Base-by-base conservation (phyloP, 2,797 vertebrate genomes). In the Paguma larvata region DNA sequence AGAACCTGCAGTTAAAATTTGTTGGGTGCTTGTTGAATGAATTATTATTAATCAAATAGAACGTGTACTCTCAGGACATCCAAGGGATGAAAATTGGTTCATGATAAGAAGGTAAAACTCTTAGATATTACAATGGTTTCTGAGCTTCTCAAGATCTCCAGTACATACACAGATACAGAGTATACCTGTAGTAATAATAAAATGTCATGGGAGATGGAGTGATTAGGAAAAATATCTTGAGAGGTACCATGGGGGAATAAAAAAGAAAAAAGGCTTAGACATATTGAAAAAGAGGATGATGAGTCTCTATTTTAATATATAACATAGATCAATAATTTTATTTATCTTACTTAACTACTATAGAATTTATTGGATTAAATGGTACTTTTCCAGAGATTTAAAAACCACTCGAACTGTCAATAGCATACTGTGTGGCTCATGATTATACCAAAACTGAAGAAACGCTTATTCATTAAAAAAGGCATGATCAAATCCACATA, bases 401-500 rank as follows among this genome's bases (percentile, higher is more conserved):
- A 94, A 82, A 46, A 83, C 83, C 48, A 62, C 12, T 77, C 75
- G 51, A 96, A 77, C 1, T 87, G 77, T 83, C 51, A 87, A 44
- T 83, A 83, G n/a, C 68, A 78, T 14, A 53, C 68, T 96, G 7
- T 46, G 23, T 73, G n/a, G 30, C n/a, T 62, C 68, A 83, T 62
- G 59, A 68, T 51, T 10, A 38, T 59, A n/a, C 34, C 78, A 27
- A 91, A 87, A 91, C 34, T 85, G 19, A 89, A 92, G 62, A 70
- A 63, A 82, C 62, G 27, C 41, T 86, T 46, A 46, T 82, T 91
- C 5, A 65, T 13, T 27, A 34, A n/a, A 91, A 86, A 75, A 67
- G 59, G 1, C 23, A 59, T 89, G 19, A 82, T 44, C 21, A 82
- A 80, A 90, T 86, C 32, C 38, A 67, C 8, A n/a, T 21, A 56